Evolutionary conservation across 2,888 invertebrate genomes (phyloP), one percentile per base, ranked within the genome.

Genomic region (Meliscaeva auricollis): DNA sequence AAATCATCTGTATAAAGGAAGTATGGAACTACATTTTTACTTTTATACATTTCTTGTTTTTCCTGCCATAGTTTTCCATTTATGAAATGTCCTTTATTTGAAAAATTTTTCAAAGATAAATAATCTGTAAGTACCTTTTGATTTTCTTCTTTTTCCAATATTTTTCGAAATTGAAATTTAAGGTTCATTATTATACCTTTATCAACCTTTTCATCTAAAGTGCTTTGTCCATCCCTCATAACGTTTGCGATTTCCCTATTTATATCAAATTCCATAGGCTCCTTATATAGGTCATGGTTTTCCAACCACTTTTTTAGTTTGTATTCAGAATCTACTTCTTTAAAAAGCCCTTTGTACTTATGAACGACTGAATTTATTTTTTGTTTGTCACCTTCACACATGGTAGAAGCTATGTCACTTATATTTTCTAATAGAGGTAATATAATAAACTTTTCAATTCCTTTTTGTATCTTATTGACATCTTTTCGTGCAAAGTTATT

Each of bases 21-120:
- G 52, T 60, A 52, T 15, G 64, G 62, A 17, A 64, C 44, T 20
- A 20, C 4, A 15, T 26, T 75, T 56, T 75, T 54, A n/a, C n/a
- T 35, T 30, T 9, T 41, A 46, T 44, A 66, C 22, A 52, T 9
- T 9, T 22, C 22, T 54, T 50, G 38, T 46, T 78, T 78, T 44
- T 62, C 30, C 44, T 79, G 2, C 72, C 72, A 79, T 35, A 79
- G n/a, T 32, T 79, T 50, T 6, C 73, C 66, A 48, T 66, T 64
- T 0, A 72, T 46, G 48, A 72, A 72, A 64, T 72, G 13, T 52
- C 52, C 52, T 52, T 52, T 52, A 52, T 26, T 52, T 26, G 52
- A 52, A 52, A 26, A 6, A 30, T 30, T 54, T 54, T 54, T 54
- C 7, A 1, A 8, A 30, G 54, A 54, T 30, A 54, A 54, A 8